A percentile compares a stretch with the other conserved stretches of the same genome.
Conservation (phyloP, 2,797 vertebrate genomes). For the Scolopax rusticola region DNA sequence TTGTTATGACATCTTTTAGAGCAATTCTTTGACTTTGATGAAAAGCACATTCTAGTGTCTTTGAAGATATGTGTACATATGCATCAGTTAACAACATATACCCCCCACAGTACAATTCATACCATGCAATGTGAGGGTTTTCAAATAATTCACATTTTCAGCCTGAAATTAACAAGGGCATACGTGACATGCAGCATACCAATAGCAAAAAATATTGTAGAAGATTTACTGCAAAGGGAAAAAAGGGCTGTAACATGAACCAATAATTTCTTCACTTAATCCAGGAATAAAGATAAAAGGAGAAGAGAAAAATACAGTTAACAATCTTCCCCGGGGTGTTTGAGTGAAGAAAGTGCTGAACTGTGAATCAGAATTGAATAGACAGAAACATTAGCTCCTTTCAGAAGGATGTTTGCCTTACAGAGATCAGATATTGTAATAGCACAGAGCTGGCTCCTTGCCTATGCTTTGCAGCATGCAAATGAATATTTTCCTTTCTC, state of each 20-base stretch:
- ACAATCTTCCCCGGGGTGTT: constrained; percentile 45
- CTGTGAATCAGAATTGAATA: constrained; percentile 53
- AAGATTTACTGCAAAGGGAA: neutral
- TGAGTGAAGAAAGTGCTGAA: constrained; percentile 53
- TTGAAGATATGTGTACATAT: neutral
- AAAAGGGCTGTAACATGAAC: neutral
- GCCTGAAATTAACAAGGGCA: neutral
- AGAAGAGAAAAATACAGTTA: constrained; percentile 34
- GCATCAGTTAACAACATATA: neutral
- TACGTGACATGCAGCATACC: neutral
- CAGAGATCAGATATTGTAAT: constrained; percentile 63
- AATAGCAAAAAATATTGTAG: neutral
- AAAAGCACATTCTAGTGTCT: neutral
- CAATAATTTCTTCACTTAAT: constrained; percentile 45
- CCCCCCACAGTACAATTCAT: neutral
- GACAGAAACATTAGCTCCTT: constrained; percentile 61
- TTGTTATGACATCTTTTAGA: neutral
- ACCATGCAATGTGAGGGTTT: neutral
- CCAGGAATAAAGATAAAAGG: constrained; percentile 47
- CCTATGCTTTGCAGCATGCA: constrained; percentile 39
- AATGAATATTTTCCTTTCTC: constrained; percentile 45
- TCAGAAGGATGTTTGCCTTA: constrained; percentile 58
- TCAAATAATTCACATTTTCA: neutral
- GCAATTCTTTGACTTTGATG: neutral
- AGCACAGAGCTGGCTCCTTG: constrained; percentile 38